Base-by-base conservation (phyloP, 2,113 vertebrate genomes). In the Rhodinocichla rosea region DNA sequence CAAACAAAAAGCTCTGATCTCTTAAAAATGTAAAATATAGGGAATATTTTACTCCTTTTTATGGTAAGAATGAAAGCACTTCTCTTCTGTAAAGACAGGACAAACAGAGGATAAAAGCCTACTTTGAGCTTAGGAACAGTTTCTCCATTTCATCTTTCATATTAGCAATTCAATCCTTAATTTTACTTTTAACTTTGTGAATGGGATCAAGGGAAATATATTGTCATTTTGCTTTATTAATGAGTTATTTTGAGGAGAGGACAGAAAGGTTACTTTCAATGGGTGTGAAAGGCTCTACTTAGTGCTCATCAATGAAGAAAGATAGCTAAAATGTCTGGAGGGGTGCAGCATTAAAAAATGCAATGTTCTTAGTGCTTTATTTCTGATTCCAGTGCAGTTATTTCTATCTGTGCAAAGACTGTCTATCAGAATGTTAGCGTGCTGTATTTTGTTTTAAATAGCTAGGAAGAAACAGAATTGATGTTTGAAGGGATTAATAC, bases 1-100 rank as follows among this genome's bases (percentile, higher is more conserved):
- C 0, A 74, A 39, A 42, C 0, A n/a, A 74, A 55, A 63, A 67
- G 0, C 4, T 49, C 21, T 55, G 2, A n/a, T 65, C 2, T 60
- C 27, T 70, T 55, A 52, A 76, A 92, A 76, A 56, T 32, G 3
- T 32, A 76, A 85, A 90, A 45, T 47, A 53, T 6, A 74, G 6
- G 3, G 8, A 83, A 24, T 62, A 35, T 62, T 55, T 62, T 75
- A 11, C 33, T 45, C 8, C 55, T 69, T 80, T 40, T 32, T 60
- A 14, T 21, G 3, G 6, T 16, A 68, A 82, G 17, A 87, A 83
- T 49, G 23, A 83, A 82, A 80, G 1, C 3, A 44, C 6, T 69
- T 92, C 11, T 80, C 12, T 65, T 9, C 26, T 69, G 10, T 76
- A 64, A 90, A 71, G 11, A 45, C 9, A 52, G 12, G 37, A 65